These are phyloP conservation scores for Penaeus chinensis DNA, from an alignment of 1,140 invertebrate species.

Conservation along the genomic window DNA sequence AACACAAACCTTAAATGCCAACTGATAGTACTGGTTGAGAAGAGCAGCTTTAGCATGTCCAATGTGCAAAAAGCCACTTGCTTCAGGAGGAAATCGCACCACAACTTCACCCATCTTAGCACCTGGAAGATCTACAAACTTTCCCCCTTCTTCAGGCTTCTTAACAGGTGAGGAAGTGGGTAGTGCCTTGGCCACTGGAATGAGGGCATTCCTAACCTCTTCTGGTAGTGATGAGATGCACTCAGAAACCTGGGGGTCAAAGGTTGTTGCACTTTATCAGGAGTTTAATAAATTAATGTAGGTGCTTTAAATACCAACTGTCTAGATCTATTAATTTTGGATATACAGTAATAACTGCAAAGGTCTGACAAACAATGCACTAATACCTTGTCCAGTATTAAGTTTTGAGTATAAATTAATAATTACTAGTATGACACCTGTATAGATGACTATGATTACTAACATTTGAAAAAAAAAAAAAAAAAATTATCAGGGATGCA, in stretches of 20 bases:
- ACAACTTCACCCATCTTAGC: slow-evolving; percentile 96
- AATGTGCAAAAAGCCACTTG: slow-evolving; percentile 95
- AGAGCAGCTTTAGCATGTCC: slow-evolving; percentile 99
- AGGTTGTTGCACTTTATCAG: not conserved
- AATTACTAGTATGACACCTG: too few species aligned
- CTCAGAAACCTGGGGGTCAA: not conserved
- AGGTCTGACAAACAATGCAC: too few species aligned
- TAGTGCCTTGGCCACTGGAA: not conserved
- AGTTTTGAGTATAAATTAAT: too few species aligned
- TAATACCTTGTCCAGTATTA: too few species aligned
- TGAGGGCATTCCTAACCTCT: slow-evolving; percentile 26
- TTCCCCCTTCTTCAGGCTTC: slow-evolving; percentile 80
- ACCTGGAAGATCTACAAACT: slow-evolving; percentile 95
- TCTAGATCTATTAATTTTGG: too few species aligned
- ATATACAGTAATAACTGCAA: too few species aligned
- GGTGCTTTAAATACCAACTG: not conserved
- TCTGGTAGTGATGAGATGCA: slow-evolving; percentile 6
- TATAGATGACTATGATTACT: too few species aligned
- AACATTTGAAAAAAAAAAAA: too few species aligned
- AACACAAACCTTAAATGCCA: slow-evolving; percentile 79
- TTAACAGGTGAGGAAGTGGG: not conserved
- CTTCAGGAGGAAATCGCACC: slow-evolving; percentile 97
- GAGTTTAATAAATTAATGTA: not conserved
- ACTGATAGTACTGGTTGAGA: slow-evolving; percentile 97
- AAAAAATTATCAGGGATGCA: too few species aligned